These are phyloP conservation scores for Melanostoma scalare DNA, from an alignment of 2,888 invertebrate species.

Conservation along the genomic window DNA sequence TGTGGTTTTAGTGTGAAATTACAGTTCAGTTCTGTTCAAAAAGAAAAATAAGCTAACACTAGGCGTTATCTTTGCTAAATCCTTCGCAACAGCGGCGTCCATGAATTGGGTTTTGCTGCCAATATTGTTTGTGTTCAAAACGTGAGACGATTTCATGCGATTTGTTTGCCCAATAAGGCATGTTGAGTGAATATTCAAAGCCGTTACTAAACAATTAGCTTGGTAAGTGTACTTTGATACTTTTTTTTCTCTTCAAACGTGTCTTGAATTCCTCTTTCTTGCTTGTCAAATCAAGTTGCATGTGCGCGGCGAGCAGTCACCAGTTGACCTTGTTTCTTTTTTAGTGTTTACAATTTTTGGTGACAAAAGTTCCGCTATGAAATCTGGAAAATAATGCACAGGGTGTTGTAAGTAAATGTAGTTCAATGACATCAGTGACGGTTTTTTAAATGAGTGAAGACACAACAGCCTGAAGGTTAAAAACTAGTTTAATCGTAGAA, in stretches of 20 bases:
- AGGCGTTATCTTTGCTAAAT: too few species aligned
- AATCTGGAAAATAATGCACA: constrained; percentile 20
- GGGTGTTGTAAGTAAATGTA: constrained; percentile 4
- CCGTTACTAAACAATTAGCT: constrained; percentile 35
- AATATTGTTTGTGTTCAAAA: constrained; percentile 44
- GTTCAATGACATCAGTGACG: not conserved
- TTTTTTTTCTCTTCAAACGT: constrained; percentile 27
- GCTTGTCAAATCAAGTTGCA: constrained; percentile 6
- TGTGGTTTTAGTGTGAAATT: not conserved
- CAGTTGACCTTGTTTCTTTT: constrained; percentile 56
- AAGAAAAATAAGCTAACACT: not conserved
- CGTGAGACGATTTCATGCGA: constrained; percentile 31
- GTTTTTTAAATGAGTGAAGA: not conserved
- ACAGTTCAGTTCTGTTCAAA: not conserved
- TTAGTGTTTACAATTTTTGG: constrained; percentile 15
- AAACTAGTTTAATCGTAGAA: not conserved
- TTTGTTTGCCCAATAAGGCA: constrained; percentile 17
- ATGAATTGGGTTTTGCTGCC: constrained; percentile 8
- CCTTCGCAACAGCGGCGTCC: not conserved
- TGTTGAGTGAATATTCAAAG: constrained; percentile 53
- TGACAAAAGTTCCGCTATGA: constrained; percentile 54
- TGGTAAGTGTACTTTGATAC: constrained; percentile 44
- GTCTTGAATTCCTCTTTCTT: constrained; percentile 38
- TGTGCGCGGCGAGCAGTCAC: not conserved
- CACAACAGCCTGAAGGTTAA: not conserved